Conservation (phyloP, 2,797 vertebrate genomes). For the Dendrocincla tyrannina region DNA sequence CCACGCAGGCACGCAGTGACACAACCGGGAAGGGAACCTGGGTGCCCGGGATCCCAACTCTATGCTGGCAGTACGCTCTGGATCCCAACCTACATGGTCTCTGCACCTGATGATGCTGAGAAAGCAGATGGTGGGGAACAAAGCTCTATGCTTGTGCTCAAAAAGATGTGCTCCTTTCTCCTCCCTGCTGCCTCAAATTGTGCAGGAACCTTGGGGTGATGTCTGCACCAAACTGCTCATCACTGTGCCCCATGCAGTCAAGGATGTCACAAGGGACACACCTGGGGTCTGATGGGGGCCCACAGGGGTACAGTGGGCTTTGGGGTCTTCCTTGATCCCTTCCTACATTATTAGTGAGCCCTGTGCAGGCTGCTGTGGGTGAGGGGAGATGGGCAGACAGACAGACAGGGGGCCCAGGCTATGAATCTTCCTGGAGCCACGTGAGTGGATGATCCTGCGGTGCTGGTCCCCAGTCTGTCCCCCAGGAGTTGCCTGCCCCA, state of each 20-base stretch:
- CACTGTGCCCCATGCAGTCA: fast-evolving
- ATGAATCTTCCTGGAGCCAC: not conserved
- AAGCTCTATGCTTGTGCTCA: not conserved
- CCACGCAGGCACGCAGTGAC: fast-evolving
- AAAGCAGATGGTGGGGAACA: not conserved
- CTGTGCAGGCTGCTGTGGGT: fast-evolving
- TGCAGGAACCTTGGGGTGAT: not conserved
- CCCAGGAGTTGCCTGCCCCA: not conserved
- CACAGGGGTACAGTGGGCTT: not conserved
- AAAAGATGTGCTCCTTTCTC: not conserved
- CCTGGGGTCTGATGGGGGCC: fast-evolving
- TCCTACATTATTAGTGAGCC: not conserved
- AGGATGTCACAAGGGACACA: fast-evolving
- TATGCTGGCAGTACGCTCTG: fast-evolving
- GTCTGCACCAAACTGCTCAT: not conserved
- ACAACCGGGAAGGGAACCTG: not conserved
- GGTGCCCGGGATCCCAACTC: not conserved
- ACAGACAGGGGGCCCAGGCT: not conserved
- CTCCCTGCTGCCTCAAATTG: not conserved
- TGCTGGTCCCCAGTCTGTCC: not conserved
- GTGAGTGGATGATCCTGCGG: not conserved
- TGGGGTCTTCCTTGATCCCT: not conserved
- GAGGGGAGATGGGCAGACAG: not conserved
- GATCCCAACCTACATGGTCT: not conserved
- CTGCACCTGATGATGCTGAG: not conserved